These are phyloP conservation scores for Anisognathus igniventris DNA, from an alignment of 2,797 vertebrate species.

Conservation along the genomic window DNA sequence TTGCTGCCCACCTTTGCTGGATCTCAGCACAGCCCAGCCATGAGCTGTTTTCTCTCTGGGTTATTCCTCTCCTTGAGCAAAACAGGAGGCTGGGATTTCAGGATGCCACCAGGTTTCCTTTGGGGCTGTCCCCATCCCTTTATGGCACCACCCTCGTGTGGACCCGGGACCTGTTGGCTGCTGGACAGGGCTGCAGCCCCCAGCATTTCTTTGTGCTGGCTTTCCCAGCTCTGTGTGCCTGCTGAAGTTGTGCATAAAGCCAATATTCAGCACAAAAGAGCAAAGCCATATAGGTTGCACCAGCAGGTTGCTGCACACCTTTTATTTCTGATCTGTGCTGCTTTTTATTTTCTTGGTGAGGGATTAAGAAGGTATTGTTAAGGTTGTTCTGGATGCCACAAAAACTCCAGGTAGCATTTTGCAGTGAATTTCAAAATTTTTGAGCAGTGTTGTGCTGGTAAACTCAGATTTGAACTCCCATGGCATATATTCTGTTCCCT, in stretches of 20 bases:
- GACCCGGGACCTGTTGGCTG: neutral
- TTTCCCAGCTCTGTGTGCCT: neutral
- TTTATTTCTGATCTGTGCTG: slow-evolving; percentile 26
- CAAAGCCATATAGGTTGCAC: neutral
- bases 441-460: neutral
- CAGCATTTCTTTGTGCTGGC: neutral
- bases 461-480: slow-evolving; percentile 41
- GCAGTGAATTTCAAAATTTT: slow-evolving; percentile 28
- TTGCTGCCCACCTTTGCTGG: neutral
- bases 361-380: slow-evolving; percentile 14
- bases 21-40: neutral
- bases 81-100: neutral
- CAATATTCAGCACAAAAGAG: neutral
- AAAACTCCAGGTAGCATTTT: slow-evolving; percentile 46
- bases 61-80: neutral
- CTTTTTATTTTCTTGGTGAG: slow-evolving; percentile 45
- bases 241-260: neutral
- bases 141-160: accelerated
- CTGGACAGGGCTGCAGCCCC: neutral
- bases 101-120: neutral
- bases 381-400: neutral
- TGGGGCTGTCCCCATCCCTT: neutral
- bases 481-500: slow-evolving; percentile 51
- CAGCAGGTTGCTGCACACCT: neutral
- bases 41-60: neutral